Evolutionary conservation across 1,140 invertebrate species (phyloP), one percentile per base, ranked within the genome.

Genomic region (Aradophagus sp.): DNA sequence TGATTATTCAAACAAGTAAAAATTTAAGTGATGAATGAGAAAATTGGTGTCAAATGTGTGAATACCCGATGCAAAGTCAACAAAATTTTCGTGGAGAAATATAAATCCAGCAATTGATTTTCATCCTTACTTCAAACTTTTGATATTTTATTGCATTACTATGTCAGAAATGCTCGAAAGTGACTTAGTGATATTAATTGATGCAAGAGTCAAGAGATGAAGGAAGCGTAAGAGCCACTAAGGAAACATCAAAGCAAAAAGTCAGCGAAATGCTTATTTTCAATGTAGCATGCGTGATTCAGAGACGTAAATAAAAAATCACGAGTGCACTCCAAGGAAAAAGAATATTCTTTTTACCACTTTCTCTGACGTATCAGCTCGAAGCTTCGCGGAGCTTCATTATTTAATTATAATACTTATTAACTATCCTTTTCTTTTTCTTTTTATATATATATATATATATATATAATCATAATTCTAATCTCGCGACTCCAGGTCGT

Each of bases 241-340:
- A 73, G 65, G 35, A 76, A 80, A 80, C 75, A 75, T 80, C 78
- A 80, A 80, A 80, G 78, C 36, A 55, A 74, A 76, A 66, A 63
- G 47, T 69, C 53, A 47, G 50, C 73, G 41, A 73, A 76, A 74
- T 74, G 73, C 73, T 79, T 73, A 75, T 75, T 78, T 75, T 76
- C 75, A 74, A 73, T 77, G 73, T 69, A 52, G 65, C 65, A 56
- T 66, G 17, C 32, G 68, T 47, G 47, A 77, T 76, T 78, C 58
- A 61, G 55, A 59, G 20, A 59, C 59, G 52, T 63, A 56, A 72
- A 73, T 62, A 63, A 73, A 73, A 65, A 68, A 71, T 65, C 27
- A 41, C 42, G 47, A 74, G 71, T 63, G 63, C 35, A 10, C 47
- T 55, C 32, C 11, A 29, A 61, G 34, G 61, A 70, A 74, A 63